Evolutionary conservation across 2,113 vertebrate genomes (phyloP), one percentile per base, ranked within the genome.

Genomic region (Solea senegalensis): DNA sequence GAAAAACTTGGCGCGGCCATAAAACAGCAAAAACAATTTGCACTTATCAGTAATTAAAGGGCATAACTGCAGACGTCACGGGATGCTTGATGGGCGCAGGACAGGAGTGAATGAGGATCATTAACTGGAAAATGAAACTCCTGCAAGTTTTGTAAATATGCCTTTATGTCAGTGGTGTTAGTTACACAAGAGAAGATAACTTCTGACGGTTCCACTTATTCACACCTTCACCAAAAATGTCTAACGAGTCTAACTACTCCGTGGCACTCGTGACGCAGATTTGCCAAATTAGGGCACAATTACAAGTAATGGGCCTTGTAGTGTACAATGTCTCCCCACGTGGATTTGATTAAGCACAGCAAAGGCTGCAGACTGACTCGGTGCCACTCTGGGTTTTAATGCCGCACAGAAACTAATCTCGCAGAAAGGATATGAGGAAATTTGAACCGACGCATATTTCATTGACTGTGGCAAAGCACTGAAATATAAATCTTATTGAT

Each of bases 271-370:
- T 77, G 82, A 90, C 82, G 81, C 80, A 86, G 71, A 76, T 85
- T 78, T 75, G 72, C 41, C 72, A 87, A 89, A 90, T 89, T 90
- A 79, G 80, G 74, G 48, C 34, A 78, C 83, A 84, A 83, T 89
- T 88, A 89, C 64, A 80, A 79, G 79, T 83, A 91, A 90, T 86
- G 69, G 86, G 59, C 82, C 82, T 79, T 87, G 87, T 79, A 65
- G 78, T 83, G 79, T 88, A 83, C 81, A 82, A 86, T 83, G 61
- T 91, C 88, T 90, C 61, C 67, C 82, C 86, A 85, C 39, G 54
- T 21, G 86, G 88, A 72, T 89, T 87, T 86, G 70, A 89, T 92
- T 91, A 88, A 82, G 73, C 56, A 58, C 27, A 43, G 63, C 41
- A 49, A 64, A 64, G 58, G 56, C 75, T 62, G 67, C 44, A 63